These are phyloP conservation scores for Pheosia gnoma DNA, from an alignment of 2,888 invertebrate species.

Conservation along the genomic window DNA sequence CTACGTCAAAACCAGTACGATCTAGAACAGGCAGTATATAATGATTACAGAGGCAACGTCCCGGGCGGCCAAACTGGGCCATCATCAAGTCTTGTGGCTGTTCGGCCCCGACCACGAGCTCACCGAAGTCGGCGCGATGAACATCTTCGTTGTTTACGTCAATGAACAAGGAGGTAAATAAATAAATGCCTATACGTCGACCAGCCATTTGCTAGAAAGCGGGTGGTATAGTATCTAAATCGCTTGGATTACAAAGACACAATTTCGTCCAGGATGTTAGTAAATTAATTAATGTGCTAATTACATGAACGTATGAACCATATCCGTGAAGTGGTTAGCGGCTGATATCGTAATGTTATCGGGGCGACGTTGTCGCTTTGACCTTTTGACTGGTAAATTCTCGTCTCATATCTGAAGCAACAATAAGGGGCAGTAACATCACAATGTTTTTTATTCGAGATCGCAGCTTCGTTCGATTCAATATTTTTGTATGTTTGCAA, in stretches of 20 bases:
- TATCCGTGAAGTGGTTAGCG: conserved; percentile 48
- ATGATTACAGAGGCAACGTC: conserved; percentile 87
- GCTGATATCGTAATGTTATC: conserved; percentile 66
- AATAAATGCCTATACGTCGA: background rate
- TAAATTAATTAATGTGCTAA: background rate
- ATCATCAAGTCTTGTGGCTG: conserved; percentile 98
- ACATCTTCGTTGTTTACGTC: conserved; percentile 94
- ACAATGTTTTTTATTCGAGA: conserved; percentile 38
- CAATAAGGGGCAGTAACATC: conserved; percentile 70
- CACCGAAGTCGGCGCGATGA: conserved; percentile 99
- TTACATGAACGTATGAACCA: conserved; percentile 22
- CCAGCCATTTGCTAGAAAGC: background rate
- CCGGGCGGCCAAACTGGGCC: conserved; percentile 88
- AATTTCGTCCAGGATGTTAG: background rate
- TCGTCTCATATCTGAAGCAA: conserved; percentile 73
- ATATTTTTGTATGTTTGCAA: background rate
- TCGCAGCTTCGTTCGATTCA: background rate
- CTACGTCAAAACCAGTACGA: conserved; percentile 15
- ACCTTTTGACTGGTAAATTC: conserved; percentile 76
- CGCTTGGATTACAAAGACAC: conserved; percentile 1
- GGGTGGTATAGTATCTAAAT: background rate
- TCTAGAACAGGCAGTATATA: conserved; percentile 21
- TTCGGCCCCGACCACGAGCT: conserved; percentile 96
- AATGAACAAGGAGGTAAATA: conserved; percentile 94
- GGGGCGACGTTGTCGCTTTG: conserved; percentile 51